phyloP scores from a whole-genome alignment of 2,888 invertebrate species.

The Prosapia bicincta region DNA sequence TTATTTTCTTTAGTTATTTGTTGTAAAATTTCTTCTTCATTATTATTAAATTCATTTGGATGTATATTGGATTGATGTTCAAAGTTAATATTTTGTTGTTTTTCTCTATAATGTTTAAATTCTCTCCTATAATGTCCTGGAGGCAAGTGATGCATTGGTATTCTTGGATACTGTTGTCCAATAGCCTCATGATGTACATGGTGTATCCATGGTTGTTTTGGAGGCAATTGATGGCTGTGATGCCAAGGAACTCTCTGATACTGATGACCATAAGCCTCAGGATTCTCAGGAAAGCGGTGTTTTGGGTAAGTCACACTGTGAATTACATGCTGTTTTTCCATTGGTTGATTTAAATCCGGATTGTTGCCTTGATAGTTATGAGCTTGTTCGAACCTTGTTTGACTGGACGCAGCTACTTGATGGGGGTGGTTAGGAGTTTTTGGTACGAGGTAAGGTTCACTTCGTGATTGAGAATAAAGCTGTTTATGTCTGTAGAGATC shows the following conservation, averaged over 20 bases:
- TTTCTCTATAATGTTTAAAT: neutral
- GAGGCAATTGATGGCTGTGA: no score
- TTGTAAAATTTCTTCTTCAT: slow-evolving; percentile 8
- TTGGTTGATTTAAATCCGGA: neutral
- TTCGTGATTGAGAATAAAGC: neutral
- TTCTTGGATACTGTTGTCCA: slow-evolving; percentile 5
- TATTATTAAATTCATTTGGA: neutral
- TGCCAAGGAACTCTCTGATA: no score
- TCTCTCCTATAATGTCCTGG: neutral
- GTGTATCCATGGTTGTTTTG: no score
- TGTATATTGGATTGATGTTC: neutral
- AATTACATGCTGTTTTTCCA: neutral
- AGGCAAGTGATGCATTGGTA: neutral
- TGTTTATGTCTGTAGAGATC: neutral
- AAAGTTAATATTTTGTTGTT: neutral
- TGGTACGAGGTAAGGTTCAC: neutral
- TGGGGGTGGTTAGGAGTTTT: neutral
- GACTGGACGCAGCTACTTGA: neutral
- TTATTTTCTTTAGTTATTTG: neutral
- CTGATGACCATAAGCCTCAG: no score
- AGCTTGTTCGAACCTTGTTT: neutral
- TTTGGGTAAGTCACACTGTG: no score
- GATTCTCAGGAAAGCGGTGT: no score
- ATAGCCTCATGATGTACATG: neutral
- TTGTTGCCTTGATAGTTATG: neutral